These are phyloP conservation scores for Sphaeridia pumilis DNA, from an alignment of 2,888 invertebrate species.

Conservation along the genomic window DNA sequence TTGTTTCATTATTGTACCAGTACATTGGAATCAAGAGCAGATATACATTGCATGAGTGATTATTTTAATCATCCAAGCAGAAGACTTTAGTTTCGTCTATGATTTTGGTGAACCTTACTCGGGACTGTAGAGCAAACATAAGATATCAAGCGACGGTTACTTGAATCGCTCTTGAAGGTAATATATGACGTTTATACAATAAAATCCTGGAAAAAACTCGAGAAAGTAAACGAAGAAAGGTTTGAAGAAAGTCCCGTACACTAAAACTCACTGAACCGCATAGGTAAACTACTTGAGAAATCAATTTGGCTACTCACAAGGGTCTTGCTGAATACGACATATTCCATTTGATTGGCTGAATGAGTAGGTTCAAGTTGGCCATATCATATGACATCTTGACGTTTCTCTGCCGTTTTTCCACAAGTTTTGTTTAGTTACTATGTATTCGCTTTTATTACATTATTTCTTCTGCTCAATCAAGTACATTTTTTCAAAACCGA, in stretches of 20 bases:
- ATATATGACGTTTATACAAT: no score
- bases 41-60: slow-evolving; percentile 25
- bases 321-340: slow-evolving; percentile 31
- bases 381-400: slow-evolving; percentile 8
- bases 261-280: slow-evolving; percentile 11
- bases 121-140: slow-evolving; percentile 2
- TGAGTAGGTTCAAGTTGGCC: slow-evolving; percentile 14
- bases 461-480: slow-evolving; percentile 3
- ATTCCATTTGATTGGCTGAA: slow-evolving; percentile 27
- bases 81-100: slow-evolving; percentile 22
- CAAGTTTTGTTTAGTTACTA: no score
- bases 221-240: no score
- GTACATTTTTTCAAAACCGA: not conserved
- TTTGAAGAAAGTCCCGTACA: slow-evolving; percentile 9
- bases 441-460: not conserved
- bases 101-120: slow-evolving; percentile 6
- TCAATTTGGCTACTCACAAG: slow-evolving; percentile 34
- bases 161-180: no score
- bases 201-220: no score
- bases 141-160: no score
- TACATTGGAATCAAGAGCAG: slow-evolving; percentile 17
- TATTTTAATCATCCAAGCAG: slow-evolving; percentile 32
- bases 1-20: not conserved
- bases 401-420: no score
- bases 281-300: slow-evolving; percentile 27